Conservation (phyloP, 2,113 vertebrate species). For the Etheostoma spectabile region DNA sequence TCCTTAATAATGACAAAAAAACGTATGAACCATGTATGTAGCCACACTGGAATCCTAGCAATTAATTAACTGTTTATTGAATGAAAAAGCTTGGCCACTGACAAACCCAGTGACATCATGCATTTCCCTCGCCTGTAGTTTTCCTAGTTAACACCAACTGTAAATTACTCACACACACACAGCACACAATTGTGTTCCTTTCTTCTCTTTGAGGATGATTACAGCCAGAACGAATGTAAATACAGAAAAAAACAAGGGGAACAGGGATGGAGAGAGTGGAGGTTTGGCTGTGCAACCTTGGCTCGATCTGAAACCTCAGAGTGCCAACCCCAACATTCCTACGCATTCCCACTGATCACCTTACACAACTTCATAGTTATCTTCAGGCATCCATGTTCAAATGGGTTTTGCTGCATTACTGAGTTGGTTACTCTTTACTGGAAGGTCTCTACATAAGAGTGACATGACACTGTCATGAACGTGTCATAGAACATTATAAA, state of each 20-base stretch:
- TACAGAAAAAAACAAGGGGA: background rate
- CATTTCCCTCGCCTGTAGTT: background rate
- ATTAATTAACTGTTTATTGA: background rate
- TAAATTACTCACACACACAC: conserved; percentile 13
- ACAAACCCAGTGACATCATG: conserved; percentile 13
- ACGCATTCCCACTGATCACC: background rate
- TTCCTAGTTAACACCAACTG: conserved; percentile 13
- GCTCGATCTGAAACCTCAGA: conserved; percentile 33
- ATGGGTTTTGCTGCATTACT: conserved; percentile 14
- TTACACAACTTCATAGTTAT: conserved; percentile 18
- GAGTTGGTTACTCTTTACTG: background rate
- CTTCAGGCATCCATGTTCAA: background rate
- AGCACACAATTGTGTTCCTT: background rate
- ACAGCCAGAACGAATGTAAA: background rate
- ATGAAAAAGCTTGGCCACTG: background rate
- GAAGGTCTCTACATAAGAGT: no score
- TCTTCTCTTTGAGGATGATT: conserved; percentile 19
- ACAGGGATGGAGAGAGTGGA: background rate
- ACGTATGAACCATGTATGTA: background rate
- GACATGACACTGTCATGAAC: no score
- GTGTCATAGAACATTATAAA: no score
- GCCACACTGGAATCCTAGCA: background rate
- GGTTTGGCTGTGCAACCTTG: background rate
- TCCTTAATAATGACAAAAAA: background rate
- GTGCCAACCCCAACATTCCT: background rate